Evolutionary conservation across 1,140 invertebrate genomes (phyloP), one percentile per base, ranked within the genome.

Genomic region (Riptortus pedestris): DNA sequence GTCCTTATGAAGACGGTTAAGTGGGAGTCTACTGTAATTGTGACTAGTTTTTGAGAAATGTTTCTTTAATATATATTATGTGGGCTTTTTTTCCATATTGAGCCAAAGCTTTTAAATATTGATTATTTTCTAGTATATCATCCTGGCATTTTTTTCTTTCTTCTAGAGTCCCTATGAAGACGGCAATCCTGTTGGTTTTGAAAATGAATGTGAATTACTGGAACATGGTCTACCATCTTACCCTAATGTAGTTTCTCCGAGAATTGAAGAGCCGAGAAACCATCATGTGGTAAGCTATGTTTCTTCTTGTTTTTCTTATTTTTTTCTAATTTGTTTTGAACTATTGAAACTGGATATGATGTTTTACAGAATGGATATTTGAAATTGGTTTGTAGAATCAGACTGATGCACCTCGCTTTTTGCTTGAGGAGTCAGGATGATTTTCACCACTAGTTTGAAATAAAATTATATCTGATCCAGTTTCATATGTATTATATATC

Each of bases 161-260:
- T 31, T 38, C 2, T n/a, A 60, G 29, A 38, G 28, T 18, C 22
- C 31, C 45, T 55, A 55, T 55, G 51, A 55, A 27, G 51, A 55
- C 12, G 51, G 51, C 7, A 55, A 55, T 55, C 51, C 51, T 55
- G 45, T 47, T 47, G 51, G 51, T 24, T 55, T 55, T 55, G 51
- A 55, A 55, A 55, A 55, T 55, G 51, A 55, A 27, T 55, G 51
- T 26, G 51, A 55, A 26, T 55, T 55, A 26, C 26, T 55, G 51
- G 51, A 55, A 24, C 51, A 55, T 55, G 51, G 51, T 16, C 20
- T 55, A 20, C 51, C 16, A 14, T 55, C 51, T 55, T 55, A 55
- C 12, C 51, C 51, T 9, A 55, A 55, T 26, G 22, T 47, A 22
- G 5, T 38, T 5, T 27, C 51, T 7, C 5, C 9, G 3, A 22